phyloP scores from a whole-genome alignment of 2,888 invertebrate species.

The Julus scanicus region DNA sequence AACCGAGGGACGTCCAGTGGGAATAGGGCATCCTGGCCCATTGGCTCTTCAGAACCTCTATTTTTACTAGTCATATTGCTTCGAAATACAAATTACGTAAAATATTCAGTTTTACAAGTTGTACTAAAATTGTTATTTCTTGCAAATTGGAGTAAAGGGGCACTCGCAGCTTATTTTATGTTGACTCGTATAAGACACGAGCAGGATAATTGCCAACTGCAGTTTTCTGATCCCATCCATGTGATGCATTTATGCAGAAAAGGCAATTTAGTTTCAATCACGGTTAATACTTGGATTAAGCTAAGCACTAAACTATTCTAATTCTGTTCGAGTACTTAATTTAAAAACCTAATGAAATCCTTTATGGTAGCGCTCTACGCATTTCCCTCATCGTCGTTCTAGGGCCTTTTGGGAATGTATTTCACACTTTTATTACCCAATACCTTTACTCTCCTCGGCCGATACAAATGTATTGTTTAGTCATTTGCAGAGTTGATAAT shows the following conservation, averaged over 20 bases:
- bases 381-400: neutral
- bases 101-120: too few relatives aligned
- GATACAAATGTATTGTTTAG: conserved; percentile 37
- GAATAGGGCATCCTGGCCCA: too few relatives aligned
- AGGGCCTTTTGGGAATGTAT: conserved; percentile 1
- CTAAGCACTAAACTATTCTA: conserved; percentile 49
- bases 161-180: neutral
- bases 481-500: conserved; percentile 22
- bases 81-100: too few relatives aligned
- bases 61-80: too few relatives aligned
- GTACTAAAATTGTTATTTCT: too few relatives aligned
- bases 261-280: conserved; percentile 46
- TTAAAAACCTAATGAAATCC: conserved; percentile 50
- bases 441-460: neutral
- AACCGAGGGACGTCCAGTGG: too few relatives aligned
- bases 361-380: neutral
- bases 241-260: conserved; percentile 42
- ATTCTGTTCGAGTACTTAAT: conserved; percentile 41
- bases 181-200: conserved; percentile 34
- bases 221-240: conserved; percentile 34
- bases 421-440: conserved; percentile 4
- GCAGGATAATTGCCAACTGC: conserved; percentile 37
- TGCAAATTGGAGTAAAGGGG: too few relatives aligned
- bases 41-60: too few relatives aligned
- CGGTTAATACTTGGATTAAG: conserved; percentile 49